Percentiles rank a stretch among this genome's conserved stretches.
Evolutionary conservation across 2,888 invertebrate species (phyloP).

Genomic region (Netelia virgata): DNA sequence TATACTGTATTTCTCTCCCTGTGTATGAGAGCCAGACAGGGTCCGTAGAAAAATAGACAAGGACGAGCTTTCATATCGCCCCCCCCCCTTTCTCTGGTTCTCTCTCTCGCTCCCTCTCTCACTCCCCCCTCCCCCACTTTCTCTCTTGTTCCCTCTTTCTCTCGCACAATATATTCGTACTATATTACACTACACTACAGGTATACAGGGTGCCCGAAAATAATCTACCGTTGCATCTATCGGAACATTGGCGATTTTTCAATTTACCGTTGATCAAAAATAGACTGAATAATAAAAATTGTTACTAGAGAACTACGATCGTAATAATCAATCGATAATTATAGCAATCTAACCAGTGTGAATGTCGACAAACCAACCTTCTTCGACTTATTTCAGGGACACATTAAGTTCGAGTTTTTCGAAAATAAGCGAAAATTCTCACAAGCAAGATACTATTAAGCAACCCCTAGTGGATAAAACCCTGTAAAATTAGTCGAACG

Average conservation of each 20-base stretch:
- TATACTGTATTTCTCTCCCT: slow-evolving; percentile 35
- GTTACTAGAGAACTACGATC: too few relatives aligned
- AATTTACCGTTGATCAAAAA: too few relatives aligned
- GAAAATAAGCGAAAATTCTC: too few relatives aligned
- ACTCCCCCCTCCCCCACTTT: slow-evolving; percentile 9
- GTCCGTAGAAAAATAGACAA: slow-evolving; percentile 49
- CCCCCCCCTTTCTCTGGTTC: too few relatives aligned
- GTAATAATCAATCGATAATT: too few relatives aligned
- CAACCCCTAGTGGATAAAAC: not conserved
- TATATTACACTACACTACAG: slow-evolving; percentile 47
- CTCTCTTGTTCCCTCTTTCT: not conserved
- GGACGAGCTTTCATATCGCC: slow-evolving; percentile 35
- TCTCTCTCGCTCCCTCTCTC: slow-evolving; percentile 10
- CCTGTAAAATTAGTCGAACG: not conserved
- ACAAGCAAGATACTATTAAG: too few relatives aligned
- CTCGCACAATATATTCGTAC: slow-evolving; percentile 50
- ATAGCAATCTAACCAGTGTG: too few relatives aligned
- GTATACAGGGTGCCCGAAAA: slow-evolving; percentile 36
- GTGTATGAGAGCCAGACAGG: slow-evolving; percentile 61
- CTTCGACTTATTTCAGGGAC: too few relatives aligned
- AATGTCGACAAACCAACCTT: too few relatives aligned
- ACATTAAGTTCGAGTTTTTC: too few relatives aligned
- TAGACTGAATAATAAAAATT: too few relatives aligned
- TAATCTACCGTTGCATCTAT: not conserved
- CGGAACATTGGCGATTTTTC: too few relatives aligned